These are phyloP conservation scores for Pipistrellus nathusii DNA, from an alignment of 2,797 vertebrate genomes.

Conservation along the genomic window DNA sequence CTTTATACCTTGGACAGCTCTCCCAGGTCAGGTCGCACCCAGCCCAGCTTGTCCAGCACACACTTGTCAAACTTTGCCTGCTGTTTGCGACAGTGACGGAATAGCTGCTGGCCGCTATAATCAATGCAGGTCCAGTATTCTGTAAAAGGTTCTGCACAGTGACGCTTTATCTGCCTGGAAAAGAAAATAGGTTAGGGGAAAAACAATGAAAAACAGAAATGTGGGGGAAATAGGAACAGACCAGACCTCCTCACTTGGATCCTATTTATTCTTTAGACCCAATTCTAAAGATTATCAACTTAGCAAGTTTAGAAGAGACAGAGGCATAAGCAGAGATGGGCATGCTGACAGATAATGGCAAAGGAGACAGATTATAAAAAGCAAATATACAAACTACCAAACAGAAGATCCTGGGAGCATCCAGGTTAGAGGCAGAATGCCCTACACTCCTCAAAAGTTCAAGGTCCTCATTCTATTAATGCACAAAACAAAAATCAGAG, in stretches of 20 bases:
- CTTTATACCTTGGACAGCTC: slow-evolving; percentile 97
- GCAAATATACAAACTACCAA: neutral
- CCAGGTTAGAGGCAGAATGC: neutral
- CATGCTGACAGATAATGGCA: neutral
- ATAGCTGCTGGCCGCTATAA: slow-evolving; percentile 88
- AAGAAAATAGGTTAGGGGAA: neutral
- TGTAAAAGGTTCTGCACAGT: slow-evolving; percentile 96
- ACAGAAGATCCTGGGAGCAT: neutral
- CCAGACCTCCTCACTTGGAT: neutral
- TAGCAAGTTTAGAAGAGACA: slow-evolving; percentile 8
- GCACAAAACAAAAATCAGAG: neutral
- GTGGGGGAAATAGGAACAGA: neutral
- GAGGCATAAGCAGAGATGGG: neutral
- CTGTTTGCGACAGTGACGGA: slow-evolving; percentile 93
- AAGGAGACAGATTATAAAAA: neutral
- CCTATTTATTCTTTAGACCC: neutral
- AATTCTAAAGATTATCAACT: neutral
- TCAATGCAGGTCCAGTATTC: slow-evolving; percentile 99
- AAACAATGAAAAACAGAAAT: neutral
- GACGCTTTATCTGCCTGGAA: slow-evolving; percentile 94
- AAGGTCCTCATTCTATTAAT: neutral
- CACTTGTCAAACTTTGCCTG: slow-evolving; percentile 95
- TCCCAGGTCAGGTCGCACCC: slow-evolving; percentile 95
- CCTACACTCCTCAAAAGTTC: neutral
- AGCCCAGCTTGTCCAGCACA: slow-evolving; percentile 96